phyloP scores from a whole-genome alignment of 2,113 vertebrate species.

The Anolis carolinensis region DNA sequence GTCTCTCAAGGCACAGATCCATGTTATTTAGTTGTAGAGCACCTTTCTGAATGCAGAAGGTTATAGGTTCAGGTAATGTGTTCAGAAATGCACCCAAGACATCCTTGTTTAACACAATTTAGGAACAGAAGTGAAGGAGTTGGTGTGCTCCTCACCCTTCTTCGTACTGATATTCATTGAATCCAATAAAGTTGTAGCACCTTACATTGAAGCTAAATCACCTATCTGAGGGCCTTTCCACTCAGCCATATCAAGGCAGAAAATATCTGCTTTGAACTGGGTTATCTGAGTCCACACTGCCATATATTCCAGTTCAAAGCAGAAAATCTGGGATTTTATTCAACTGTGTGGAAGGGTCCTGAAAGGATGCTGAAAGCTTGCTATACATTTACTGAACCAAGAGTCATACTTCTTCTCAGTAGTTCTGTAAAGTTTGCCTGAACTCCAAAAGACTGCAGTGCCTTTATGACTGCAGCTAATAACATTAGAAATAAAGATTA shows the following conservation, averaged over 20 bases:
- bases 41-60: no score
- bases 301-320: no score
- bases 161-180: neutral
- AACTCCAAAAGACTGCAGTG: constrained; percentile 61
- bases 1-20: no score
- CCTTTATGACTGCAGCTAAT: constrained; percentile 71
- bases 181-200: neutral
- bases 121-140: neutral
- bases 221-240: no score
- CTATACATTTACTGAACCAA: neutral
- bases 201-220: neutral
- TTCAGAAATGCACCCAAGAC: neutral
- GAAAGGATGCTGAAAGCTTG: neutral
- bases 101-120: neutral
- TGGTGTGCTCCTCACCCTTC: neutral
- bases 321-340: no score
- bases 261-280: no score
- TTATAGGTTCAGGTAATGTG: neutral
- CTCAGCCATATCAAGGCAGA: no score
- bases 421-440: constrained; percentile 48
- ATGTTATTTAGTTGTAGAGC: no score
- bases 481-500: constrained; percentile 77
- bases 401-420: constrained; percentile 40
- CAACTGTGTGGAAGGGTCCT: no score
- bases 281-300: no score